Evolutionary conservation across 2,888 invertebrate genomes (phyloP), one percentile per base, ranked within the genome.

Genomic region (Ennomos quercinarius): DNA sequence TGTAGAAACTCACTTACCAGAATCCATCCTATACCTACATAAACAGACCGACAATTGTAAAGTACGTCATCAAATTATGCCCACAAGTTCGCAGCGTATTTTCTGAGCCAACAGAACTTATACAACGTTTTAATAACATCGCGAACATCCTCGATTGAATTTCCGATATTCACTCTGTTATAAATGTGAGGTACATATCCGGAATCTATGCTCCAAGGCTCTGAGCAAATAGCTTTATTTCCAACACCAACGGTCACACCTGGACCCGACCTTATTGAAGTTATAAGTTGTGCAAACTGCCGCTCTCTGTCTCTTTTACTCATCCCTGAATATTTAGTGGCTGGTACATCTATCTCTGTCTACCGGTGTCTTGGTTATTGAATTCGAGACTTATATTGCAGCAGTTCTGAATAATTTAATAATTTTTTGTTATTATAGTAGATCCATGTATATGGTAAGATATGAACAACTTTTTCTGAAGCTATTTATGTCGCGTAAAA

Each of bases 201-300:
- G 53, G 61, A 70, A 71, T 66, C 71, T 70, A 76, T 74, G 74
- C 68, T 63, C 63, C 61, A 57, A 68, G 72, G 68, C 73, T 47
- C 79, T 86, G 27, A 88, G 88, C 88, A 91, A 89, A 91, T 91
- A 80, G 77, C 81, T 86, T 76, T 79, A 85, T 86, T 77, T 78
- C 69, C 67, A 70, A 70, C 81, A 78, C 71, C 80, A 78, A 73
- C 80, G 84, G 83, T 80, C 86, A 80, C 91, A 91, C 91, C 92
- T 91, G 91, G 83, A 73, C 83, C 83, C 83, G 71, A 71, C 81
- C 82, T 89, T 91, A 91, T 91, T 92, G 91, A 85, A 87, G 87
- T 89, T 91, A 89, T 91, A 92, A 91, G 87, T 91, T 91, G 84
- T 83, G 85, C 89, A 85, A 89, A 90, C 85, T 87, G 83, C 76